Percentiles rank a stretch among this genome's conserved stretches.
These are phyloP conservation scores for Tolmerus cingulatus DNA, from an alignment of 2,888 invertebrate genomes.

Conservation along the genomic window DNA sequence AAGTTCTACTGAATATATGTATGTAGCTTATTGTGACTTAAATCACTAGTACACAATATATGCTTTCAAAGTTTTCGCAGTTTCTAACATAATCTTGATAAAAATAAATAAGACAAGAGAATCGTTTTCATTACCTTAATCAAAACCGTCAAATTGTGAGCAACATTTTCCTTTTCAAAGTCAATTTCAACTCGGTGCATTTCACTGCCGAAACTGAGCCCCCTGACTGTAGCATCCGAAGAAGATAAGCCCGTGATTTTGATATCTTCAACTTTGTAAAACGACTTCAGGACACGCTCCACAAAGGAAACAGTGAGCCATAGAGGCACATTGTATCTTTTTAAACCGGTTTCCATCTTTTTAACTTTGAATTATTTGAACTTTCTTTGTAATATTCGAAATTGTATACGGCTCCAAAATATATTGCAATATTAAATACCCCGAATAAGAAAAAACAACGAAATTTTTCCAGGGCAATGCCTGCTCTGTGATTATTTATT, in stretches of 20 bases:
- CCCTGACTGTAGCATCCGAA: constrained; percentile 48
- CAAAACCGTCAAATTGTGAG: constrained; percentile 58
- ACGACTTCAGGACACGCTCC: constrained; percentile 60
- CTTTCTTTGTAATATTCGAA: not conserved
- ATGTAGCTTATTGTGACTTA: too few species aligned
- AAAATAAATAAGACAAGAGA: too few species aligned
- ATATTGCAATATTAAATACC: not conserved
- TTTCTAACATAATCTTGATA: too few species aligned
- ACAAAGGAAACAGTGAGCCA: constrained; percentile 59
- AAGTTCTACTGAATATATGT: too few species aligned
- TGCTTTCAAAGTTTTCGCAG: too few species aligned
- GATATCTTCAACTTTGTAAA: constrained; percentile 56
- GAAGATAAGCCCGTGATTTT: not conserved
- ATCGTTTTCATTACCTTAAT: constrained; percentile 54
- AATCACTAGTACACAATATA: too few species aligned
- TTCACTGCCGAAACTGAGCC: constrained; percentile 60
- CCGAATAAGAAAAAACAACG: not conserved
- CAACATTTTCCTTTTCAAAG: constrained; percentile 55
- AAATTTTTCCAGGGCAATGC: not conserved
- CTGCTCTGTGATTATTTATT: not conserved
- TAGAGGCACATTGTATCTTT: constrained; percentile 58
- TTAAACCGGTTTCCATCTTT: constrained; percentile 58
- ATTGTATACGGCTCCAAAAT: not conserved
- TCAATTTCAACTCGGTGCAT: constrained; percentile 61
- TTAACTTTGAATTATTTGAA: not conserved